Evolutionary conservation across 2,797 vertebrate genomes (phyloP).

Genomic region (Stomatorhinus walkeri): DNA sequence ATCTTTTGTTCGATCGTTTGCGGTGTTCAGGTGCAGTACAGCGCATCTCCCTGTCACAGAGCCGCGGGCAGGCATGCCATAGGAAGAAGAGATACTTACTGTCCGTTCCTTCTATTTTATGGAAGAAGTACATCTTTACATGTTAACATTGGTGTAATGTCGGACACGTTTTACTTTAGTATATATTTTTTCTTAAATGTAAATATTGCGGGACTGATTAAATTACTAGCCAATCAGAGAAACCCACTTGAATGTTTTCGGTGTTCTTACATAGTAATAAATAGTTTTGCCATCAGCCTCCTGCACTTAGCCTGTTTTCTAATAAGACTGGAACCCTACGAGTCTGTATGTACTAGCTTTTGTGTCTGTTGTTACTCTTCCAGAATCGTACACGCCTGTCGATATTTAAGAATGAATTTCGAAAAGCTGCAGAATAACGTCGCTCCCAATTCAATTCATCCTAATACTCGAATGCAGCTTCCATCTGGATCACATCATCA

Average conservation of each 20-base stretch:
- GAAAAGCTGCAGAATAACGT: not conserved
- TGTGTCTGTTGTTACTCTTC: constrained; percentile 1
- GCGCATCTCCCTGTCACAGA: not conserved
- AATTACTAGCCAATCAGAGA: constrained; percentile 9
- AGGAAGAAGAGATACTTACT: not conserved
- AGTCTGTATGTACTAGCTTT: not conserved
- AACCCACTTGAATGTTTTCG: not conserved
- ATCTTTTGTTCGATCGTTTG: constrained; percentile 14
- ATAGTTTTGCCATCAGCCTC: constrained; percentile 11
- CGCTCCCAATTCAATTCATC: not conserved
- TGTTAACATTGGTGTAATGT: not conserved
- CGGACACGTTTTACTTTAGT: not conserved
- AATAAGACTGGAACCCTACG: not conserved
- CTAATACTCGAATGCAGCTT: not conserved
- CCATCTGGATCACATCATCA: not conserved
- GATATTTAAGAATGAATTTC: constrained; percentile 5
- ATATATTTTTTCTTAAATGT: constrained; percentile 1
- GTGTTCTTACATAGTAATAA: not conserved
- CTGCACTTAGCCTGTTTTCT: not conserved
- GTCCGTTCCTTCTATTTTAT: not conserved
- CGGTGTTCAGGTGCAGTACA: not conserved
- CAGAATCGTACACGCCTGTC: not conserved
- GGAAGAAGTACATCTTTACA: not conserved
- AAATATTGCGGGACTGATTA: not conserved
- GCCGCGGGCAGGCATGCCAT: not conserved